Conservation (phyloP, 2,888 invertebrate species). For the Rhyacophila evoluta region DNA sequence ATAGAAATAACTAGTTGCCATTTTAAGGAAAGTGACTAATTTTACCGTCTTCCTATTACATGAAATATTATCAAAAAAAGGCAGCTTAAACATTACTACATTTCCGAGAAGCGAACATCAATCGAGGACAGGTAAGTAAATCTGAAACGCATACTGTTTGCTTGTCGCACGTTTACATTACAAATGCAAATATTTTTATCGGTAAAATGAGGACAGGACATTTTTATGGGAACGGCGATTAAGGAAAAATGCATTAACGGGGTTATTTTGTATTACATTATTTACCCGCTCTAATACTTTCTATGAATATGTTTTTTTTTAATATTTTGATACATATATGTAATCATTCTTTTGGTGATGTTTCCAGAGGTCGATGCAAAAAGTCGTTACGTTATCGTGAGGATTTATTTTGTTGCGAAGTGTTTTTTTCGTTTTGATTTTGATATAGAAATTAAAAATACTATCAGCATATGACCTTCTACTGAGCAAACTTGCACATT, state of each 20-base stretch:
- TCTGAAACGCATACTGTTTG: not conserved
- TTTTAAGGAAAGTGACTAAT: not conserved
- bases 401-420: not conserved
- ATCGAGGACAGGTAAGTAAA: not conserved
- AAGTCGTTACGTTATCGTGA: not conserved
- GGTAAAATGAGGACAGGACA: not conserved
- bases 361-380: not conserved
- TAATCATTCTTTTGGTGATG: not conserved
- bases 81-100: too few relatives aligned
- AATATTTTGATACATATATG: not conserved
- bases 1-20: not conserved
- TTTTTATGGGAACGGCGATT: not conserved
- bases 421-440: not conserved
- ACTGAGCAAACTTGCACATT: not conserved
- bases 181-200: conserved; percentile 15
- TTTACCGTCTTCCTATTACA: not conserved
- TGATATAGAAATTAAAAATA: not conserved
- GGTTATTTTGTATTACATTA: not conserved
- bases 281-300: not conserved
- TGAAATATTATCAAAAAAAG: not conserved
- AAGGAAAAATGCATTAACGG: not conserved
- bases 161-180: not conserved
- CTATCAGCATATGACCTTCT: not conserved
- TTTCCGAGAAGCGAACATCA: not conserved
- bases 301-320: not conserved